Evolutionary conservation across 1,140 invertebrate species (phyloP).

Genomic region (Drosophila kurseongensis): DNA sequence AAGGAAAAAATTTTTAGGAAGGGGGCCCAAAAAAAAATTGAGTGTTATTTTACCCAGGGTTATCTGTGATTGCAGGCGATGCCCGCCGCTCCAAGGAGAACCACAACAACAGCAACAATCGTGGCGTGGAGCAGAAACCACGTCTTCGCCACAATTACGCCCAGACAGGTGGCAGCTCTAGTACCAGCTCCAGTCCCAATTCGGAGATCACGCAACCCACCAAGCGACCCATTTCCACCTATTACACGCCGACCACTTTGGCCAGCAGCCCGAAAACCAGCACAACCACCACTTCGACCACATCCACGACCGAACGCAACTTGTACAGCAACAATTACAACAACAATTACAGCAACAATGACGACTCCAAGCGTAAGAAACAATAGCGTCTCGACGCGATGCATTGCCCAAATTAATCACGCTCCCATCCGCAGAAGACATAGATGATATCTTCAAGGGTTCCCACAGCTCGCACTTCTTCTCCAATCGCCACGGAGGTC

Average conservation of each 20-base stretch:
- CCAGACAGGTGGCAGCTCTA: conserved; percentile 32
- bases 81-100: conserved; percentile 78
- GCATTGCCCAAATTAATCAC: conserved; percentile 64
- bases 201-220: conserved; percentile 65
- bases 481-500: conserved; percentile 86
- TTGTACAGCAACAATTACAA: conserved; percentile 61
- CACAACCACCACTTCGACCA: conserved; percentile 50
- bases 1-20: too few relatives aligned
- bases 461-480: conserved; percentile 89
- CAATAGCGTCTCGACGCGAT: conserved; percentile 49
- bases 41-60: conserved; percentile 1
- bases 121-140: conserved; percentile 70
- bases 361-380: conserved; percentile 82
- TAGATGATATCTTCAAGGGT: conserved; percentile 86
- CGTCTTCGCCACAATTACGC: conserved; percentile 68
- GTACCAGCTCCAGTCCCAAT: conserved; percentile 51
- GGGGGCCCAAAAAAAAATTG: too few relatives aligned
- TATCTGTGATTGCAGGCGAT: conserved; percentile 67
- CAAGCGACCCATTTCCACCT: conserved; percentile 79
- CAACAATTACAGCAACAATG: conserved; percentile 66
- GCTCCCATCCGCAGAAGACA: conserved; percentile 68
- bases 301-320: conserved; percentile 64
- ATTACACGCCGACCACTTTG: conserved; percentile 76
- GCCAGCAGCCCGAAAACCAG: conserved; percentile 34
- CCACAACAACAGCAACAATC: conserved; percentile 32